phyloP scores from a whole-genome alignment of 2,888 invertebrate genomes.

The Xanthia icteritia region DNA sequence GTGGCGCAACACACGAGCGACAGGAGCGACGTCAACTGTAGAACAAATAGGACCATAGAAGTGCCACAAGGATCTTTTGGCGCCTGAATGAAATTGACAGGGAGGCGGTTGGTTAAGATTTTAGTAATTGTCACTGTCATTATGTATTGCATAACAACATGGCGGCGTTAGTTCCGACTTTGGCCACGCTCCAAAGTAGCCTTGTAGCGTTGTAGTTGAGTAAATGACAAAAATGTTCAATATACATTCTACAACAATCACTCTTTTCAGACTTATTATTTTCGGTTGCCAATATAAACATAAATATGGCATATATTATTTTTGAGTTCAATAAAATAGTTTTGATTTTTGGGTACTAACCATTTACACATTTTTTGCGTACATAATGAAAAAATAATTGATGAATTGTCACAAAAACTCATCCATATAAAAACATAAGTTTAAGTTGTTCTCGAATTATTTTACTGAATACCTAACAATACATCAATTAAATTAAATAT shows the following conservation, averaged over 20 bases:
- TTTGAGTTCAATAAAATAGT: not conserved
- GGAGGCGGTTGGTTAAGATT: not conserved
- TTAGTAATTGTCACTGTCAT: not conserved
- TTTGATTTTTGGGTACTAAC: not conserved
- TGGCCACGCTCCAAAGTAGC: not conserved
- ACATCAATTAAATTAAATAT: too few species aligned
- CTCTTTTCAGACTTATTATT: not conserved
- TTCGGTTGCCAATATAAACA: not conserved
- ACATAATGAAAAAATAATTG: not conserved
- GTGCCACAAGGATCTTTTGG: not conserved
- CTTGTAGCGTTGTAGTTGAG: too few species aligned
- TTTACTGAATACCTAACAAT: not conserved
- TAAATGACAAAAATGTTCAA: not conserved
- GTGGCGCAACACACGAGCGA: constrained; percentile 32
- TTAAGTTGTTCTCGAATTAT: too few species aligned
- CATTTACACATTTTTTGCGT: too few species aligned
- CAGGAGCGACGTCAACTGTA: constrained; percentile 16
- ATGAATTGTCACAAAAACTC: not conserved
- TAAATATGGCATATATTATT: not conserved
- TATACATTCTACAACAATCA: not conserved
- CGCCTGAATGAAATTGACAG: not conserved
- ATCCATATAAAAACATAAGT: not conserved
- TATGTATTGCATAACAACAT: not conserved
- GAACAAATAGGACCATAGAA: not conserved
- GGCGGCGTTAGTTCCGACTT: too few species aligned